These are phyloP conservation scores for Caenorhabditis imperialis DNA, from an alignment of 2,888 invertebrate genomes.

Conservation along the genomic window DNA sequence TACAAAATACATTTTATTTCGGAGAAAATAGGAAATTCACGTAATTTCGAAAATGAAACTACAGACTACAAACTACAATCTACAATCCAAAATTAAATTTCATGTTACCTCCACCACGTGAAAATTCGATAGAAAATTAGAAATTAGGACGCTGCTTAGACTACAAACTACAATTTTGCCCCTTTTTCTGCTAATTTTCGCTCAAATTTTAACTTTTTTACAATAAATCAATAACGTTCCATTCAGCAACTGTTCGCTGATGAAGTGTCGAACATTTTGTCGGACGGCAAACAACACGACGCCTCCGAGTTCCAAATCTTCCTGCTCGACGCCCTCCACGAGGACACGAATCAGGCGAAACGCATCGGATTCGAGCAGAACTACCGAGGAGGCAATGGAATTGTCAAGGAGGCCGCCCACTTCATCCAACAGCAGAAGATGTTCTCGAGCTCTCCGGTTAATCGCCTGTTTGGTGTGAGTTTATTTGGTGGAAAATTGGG, in stretches of 20 bases:
- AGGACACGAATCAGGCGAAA: constrained; percentile 74
- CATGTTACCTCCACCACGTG: too few species aligned
- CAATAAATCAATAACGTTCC: too few species aligned
- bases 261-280: constrained; percentile 59
- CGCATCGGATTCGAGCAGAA: constrained; percentile 70
- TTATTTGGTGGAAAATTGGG: too few species aligned
- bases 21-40: too few species aligned
- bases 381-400: constrained; percentile 66
- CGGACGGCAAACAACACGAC: constrained; percentile 80
- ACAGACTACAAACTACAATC: too few species aligned
- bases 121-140: too few species aligned
- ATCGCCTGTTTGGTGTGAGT: constrained; percentile 70
- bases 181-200: too few species aligned
- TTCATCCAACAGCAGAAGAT: constrained; percentile 53
- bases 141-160: too few species aligned
- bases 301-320: constrained; percentile 82
- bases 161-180: background rate
- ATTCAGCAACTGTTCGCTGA: constrained; percentile 63
- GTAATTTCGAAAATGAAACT: too few species aligned
- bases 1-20: too few species aligned
- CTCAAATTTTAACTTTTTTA: too few species aligned
- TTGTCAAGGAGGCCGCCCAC: constrained; percentile 64
- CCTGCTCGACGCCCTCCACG: constrained; percentile 79
- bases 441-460: constrained; percentile 71
- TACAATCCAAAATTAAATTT: too few species aligned